phyloP scores from a whole-genome alignment of 2,797 vertebrate genomes.

The Jordanella pulchra region DNA sequence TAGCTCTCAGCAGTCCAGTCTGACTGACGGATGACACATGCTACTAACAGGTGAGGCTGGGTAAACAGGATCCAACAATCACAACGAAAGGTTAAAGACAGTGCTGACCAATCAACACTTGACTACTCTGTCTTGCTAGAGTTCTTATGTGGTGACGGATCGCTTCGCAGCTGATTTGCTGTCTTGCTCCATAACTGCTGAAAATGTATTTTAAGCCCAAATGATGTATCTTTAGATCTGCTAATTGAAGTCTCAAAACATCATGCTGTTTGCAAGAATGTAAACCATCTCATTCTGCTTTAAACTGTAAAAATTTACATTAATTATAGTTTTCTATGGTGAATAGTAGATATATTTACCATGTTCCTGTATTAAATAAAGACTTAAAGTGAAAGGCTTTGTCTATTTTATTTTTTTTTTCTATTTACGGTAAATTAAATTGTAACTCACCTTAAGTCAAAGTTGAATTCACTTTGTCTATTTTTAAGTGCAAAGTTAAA shows the following conservation, averaged over 20 bases:
- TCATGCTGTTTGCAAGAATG: neutral
- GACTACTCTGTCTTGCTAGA: neutral
- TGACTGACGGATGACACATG: slow-evolving; percentile 4
- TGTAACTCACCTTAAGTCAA: too few relatives aligned
- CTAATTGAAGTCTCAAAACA: neutral
- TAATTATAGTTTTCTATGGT: neutral
- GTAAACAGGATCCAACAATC: neutral
- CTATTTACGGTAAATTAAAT: too few relatives aligned
- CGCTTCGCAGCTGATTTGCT: neutral
- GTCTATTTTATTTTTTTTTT: too few relatives aligned
- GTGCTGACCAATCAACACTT: slow-evolving; percentile 2
- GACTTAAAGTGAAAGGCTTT: neutral
- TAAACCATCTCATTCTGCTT: neutral
- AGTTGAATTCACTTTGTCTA: too few relatives aligned
- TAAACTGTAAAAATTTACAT: neutral
- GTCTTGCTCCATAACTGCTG: neutral
- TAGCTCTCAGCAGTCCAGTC: neutral
- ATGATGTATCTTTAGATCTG: neutral
- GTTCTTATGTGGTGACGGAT: neutral
- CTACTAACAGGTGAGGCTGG: slow-evolving; percentile 2
- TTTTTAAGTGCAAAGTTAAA: neutral
- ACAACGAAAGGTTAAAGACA: neutral
- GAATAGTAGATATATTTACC: neutral
- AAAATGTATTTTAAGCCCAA: neutral
- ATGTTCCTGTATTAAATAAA: neutral